phyloP scores from a whole-genome alignment of 92 coral and sea anemone species.

The Epizoanthus rinbou region DNA sequence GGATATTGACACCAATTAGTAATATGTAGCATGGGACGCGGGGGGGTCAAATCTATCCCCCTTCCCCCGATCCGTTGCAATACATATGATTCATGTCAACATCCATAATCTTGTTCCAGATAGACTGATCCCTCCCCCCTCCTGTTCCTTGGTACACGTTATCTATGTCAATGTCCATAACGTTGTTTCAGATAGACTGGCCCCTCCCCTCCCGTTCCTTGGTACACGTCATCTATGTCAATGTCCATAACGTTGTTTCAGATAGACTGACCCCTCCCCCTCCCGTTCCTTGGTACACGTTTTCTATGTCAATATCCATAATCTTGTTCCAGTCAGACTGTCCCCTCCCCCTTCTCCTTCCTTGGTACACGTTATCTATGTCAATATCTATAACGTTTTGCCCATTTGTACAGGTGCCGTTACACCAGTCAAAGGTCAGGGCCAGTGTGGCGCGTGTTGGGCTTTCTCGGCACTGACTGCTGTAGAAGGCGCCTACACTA shows the following conservation, averaged over 20 bases:
- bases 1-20: too few species aligned
- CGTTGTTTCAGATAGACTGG: not conserved
- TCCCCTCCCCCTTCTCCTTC: not conserved
- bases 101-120: not conserved
- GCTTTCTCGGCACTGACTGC: constrained; percentile 58
- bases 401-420: constrained; percentile 27
- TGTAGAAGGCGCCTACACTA: constrained; percentile 60
- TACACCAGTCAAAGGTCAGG: constrained; percentile 55
- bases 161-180: not conserved
- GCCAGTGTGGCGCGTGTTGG: constrained; percentile 62
- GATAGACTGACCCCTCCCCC: not conserved
- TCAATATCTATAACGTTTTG: not conserved
- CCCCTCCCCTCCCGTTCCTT: not conserved
- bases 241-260: too few species aligned
- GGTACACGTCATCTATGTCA: not conserved
- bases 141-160: not conserved
- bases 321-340: not conserved
- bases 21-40: too few species aligned
- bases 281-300: too few species aligned
- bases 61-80: not conserved
- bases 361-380: not conserved
- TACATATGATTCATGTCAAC: not conserved
- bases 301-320: not conserved
- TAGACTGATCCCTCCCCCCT: not conserved
- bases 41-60: not conserved